Evolutionary conservation across 2,888 invertebrate species (phyloP), one percentile per base, ranked within the genome.

Genomic region (Trichogramma dendrolimi): DNA sequence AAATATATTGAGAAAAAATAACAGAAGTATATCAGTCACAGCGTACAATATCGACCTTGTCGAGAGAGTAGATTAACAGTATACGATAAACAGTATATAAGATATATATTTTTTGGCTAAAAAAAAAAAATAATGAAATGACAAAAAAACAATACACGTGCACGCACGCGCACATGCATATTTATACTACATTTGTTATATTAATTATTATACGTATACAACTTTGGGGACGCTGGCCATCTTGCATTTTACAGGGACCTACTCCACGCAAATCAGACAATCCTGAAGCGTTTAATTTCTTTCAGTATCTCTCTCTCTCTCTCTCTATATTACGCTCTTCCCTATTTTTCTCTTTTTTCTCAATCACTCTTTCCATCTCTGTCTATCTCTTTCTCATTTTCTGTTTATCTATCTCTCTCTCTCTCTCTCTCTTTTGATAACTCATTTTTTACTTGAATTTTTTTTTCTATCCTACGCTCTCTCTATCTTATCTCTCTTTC

Each of bases 141-240:
- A 10, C 14, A 48, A 11, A 10, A 40, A 46, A 62, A 42, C 47
- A 62, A 64, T 60, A 62, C 62, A 60, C 57, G 58, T 61, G 63
- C 62, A 67, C 61, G 63, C 67, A 68, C 67, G 67, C 64, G 68
- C 67, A 71, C 64, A 69, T 68, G 65, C 70, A 71, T 69, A 70
- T 69, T 69, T 68, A 69, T 72, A 71, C 73, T 72, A 71, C 72
- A 72, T 75, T 67, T 73, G 72, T 72, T 69, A 71, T 70, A 69
- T 69, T 67, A 68, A 73, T 73, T 67, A 64, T 62, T 65, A 61
- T 71, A 71, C 71, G 71, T 76, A 74, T 75, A 77, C 76, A 75
- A 77, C 78, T 79, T 78, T 77, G 77, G 78, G 78, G 78, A 78
- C 77, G 78, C 78, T 78, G 78, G 78, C 78, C 78, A 78, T 79